Evolutionary conservation across 1,140 invertebrate species (phyloP), one percentile per base, ranked within the genome.

Genomic region (Drosophila athabasca): DNA sequence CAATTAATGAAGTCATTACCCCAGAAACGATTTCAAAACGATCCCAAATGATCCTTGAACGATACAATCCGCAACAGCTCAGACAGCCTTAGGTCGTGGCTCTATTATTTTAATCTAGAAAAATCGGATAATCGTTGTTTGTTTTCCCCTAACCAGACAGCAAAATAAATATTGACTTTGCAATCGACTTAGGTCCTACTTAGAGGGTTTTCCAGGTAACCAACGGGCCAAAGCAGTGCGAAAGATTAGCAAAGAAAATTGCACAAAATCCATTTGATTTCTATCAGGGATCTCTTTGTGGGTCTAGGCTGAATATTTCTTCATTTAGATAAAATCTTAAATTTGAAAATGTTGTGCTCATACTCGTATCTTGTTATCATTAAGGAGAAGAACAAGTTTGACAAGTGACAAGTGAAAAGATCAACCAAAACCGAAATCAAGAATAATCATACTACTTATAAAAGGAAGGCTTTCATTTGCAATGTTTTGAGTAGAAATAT

Each of bases 111-210:
- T 85, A 85, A 85, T 85, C 81, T 75, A 87, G 81, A 62, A 75
- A 82, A 72, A 62, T 52, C 39, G 46, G 13, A 17, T 49, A 57
- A 24, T 60, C 54, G 35, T 35, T 45, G 35, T 60, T 46, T 57
- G 54, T 31, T 73, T 62, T 57, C 5, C 29, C 17, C 51, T 29
- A n/a, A 31, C 64, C 62, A 67, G 26, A 15, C n/a, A 19, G 51
- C 31, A 79, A 90, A 90, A 61, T 80, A 90, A 90, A 90, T 90
- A 90, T 90, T 90, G 85, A 90, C 87, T 85, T 52, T 90, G 61
- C 69, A 85, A 85, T 90, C 74, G 71, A 76, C 71, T 90, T 90
- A 90, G 54, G 66, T 51, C 11, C 60, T 29, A n/a, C 31, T 0
- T 31, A 9, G 39, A 2, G 39, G 3, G 13, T 57, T 52, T 80